Evolutionary conservation across 2,888 invertebrate genomes (phyloP).

Genomic region (Lathronympha strigana): DNA sequence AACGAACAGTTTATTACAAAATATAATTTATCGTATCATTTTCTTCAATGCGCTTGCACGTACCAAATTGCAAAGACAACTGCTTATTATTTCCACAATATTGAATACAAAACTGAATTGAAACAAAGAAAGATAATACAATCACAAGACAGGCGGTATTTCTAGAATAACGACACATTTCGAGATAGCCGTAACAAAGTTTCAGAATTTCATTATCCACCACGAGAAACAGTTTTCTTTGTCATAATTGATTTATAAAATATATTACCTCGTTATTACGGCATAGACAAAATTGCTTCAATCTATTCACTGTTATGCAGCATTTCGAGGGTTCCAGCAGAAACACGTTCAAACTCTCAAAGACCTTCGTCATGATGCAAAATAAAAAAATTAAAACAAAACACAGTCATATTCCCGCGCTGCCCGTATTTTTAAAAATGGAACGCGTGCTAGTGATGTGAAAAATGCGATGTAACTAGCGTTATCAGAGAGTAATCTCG

Average conservation of each 20-base stretch:
- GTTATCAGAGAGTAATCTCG: constrained; percentile 78
- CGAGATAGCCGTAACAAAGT: constrained; percentile 25
- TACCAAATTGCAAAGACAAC: constrained; percentile 6
- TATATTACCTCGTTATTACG: constrained; percentile 72
- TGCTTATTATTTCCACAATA: constrained; percentile 12
- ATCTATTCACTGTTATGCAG: constrained; percentile 70
- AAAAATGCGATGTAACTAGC: constrained; percentile 69
- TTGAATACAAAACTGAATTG: constrained; percentile 23
- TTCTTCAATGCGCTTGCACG: neutral
- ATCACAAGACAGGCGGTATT: constrained; percentile 26
- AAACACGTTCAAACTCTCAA: constrained; percentile 72
- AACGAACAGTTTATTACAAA: neutral
- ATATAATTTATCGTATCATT: neutral
- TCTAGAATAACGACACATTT: constrained; percentile 26
- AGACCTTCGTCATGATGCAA: constrained; percentile 66
- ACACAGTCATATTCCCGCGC: constrained; percentile 37
- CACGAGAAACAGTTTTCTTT: constrained; percentile 11
- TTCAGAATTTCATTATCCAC: constrained; percentile 30
- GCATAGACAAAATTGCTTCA: constrained; percentile 77
- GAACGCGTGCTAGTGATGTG: constrained; percentile 62
- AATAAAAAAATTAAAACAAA: constrained; percentile 21
- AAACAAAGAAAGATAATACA: constrained; percentile 37
- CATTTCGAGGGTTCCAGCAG: constrained; percentile 73
- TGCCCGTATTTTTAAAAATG: constrained; percentile 24
- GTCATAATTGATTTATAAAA: constrained; percentile 41